Percentiles rank a stretch among this genome's conserved stretches.
Evolutionary conservation across 1,140 invertebrate genomes (phyloP).

Genomic region (Venustaconcha ellipsiformis): DNA sequence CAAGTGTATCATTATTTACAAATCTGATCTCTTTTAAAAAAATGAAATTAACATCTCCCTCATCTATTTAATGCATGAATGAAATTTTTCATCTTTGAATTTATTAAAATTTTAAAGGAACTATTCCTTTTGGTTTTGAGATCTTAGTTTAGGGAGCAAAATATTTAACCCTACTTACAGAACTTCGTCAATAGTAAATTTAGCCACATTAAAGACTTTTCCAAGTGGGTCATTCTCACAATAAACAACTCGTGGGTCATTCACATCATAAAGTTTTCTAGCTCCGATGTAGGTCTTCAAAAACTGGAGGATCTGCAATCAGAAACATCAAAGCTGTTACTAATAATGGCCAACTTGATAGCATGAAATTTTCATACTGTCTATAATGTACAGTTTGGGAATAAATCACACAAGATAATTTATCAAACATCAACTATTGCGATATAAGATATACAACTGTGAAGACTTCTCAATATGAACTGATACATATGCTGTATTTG

Average conservation of each 20-base stretch:
- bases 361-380: not conserved
- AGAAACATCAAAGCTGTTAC: not conserved
- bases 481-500: not conserved
- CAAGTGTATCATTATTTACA: no score
- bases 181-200: conserved; percentile 51
- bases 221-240: conserved; percentile 46
- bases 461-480: not conserved
- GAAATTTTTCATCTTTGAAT: no score
- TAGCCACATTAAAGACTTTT: conserved; percentile 41
- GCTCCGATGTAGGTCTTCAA: conserved; percentile 54
- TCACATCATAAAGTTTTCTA: conserved; percentile 44
- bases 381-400: not conserved
- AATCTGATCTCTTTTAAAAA: no score
- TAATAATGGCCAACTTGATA: no score
- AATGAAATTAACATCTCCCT: no score
- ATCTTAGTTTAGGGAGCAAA: no score
- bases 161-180: conserved; percentile 40
- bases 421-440: not conserved
- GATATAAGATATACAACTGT: not conserved
- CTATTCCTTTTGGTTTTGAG: no score
- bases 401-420: not conserved
- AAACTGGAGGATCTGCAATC: conserved; percentile 40
- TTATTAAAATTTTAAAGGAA: no score
- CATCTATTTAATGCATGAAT: no score
- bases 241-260: conserved; percentile 44